Evolutionary conservation across 1,140 invertebrate genomes (phyloP), one percentile per base, ranked within the genome.

Genomic region (Bombus breviceps): DNA sequence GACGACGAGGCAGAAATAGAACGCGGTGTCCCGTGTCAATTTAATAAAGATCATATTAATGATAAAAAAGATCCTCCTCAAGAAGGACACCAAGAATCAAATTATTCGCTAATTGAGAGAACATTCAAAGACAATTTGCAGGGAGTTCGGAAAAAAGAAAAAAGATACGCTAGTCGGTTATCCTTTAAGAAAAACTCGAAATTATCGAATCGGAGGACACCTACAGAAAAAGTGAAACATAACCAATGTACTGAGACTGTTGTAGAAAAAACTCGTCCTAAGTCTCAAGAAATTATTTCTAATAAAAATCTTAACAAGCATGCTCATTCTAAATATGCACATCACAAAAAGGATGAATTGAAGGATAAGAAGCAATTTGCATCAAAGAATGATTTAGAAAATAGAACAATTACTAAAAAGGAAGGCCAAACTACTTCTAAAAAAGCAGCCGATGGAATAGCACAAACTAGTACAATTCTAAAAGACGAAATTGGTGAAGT

Each of bases 1-100:
- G 83, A 80, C 41, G 83, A 85, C 6, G 83, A 85, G 13, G 76
- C 77, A 28, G 83, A 85, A 72, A 73, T 59, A 80, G 77, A 85
- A 62, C 3, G 18, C 68, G 13, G 3, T 32, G 53, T 5, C 18
- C n/a, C 28, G 22, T 79, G 39, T 72, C 66, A 59, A 57, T 59
- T 34, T 47, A 72, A 71, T 28, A 57, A 78, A 47, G 34, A 68
- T n/a, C 15, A n/a, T 28, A 10, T 28, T 28, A 18, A 37, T 4
- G 34, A 18, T 47, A 59, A 59, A 39, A 71, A 59, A 69, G n/a
- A 62, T 77, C 22, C 3, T 57, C 0, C 6, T 13, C 53, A 28
- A 39, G 68, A 47, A 13, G 28, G 12, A 9, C 41, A 62, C 8
- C 6, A 8, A 8, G 68, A 64, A 37, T 79, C 18, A 22, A 75